Base-by-base conservation (phyloP, 2,113 vertebrate species). In the Erythrocercus mccallii region DNA sequence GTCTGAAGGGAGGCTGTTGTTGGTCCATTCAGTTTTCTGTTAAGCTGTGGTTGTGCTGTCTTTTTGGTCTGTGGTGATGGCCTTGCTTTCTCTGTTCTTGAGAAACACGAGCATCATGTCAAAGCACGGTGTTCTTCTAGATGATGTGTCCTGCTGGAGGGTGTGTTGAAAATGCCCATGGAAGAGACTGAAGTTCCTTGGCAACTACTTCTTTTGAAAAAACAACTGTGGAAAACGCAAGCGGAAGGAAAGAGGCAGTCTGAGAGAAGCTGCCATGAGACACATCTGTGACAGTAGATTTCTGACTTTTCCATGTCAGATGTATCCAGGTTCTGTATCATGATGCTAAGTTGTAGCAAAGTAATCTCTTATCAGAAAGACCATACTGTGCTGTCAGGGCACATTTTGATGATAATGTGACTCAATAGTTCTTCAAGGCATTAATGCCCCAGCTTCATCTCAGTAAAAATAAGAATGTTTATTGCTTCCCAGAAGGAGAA, bases 351-450 rank as follows among this genome's bases (percentile, higher is more conserved):
- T 68, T 83, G 68, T 56, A 78, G 72, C 38, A 86, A 77, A 92
- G 71, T 64, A 69, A 21, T 73, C 25, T 91, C 68, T 66, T 95
- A 66, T 44, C 79, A 60, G 53, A 74, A 79, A 10, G 57, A 76
- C 68, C 24, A 21, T 38, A 30, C 69, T 91, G 45, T 92, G 79
- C 85, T 90, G 50, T 80, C 78, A 77, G 66, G 71, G 64, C 72
- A 33, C 62, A 24, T 80, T 90, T 72, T 58, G 81, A 58, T 90
- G 54, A 28, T 86, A 61, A 47, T 65, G 21, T 91, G 78, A 94
- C 74, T 92, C 81, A 94, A 51, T 73, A 66, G 24, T 73, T 95
- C 47, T 88, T 82, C 33, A 88, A 90, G 79, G 51, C 85, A 88
- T 90, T 94, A 94, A 66, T 88, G 68, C 44, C 33, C 33, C 38